Percentiles rank a stretch among this genome's conserved stretches.
Conservation (phyloP, 2,888 invertebrate species). For the Drosophila barbarae region DNA sequence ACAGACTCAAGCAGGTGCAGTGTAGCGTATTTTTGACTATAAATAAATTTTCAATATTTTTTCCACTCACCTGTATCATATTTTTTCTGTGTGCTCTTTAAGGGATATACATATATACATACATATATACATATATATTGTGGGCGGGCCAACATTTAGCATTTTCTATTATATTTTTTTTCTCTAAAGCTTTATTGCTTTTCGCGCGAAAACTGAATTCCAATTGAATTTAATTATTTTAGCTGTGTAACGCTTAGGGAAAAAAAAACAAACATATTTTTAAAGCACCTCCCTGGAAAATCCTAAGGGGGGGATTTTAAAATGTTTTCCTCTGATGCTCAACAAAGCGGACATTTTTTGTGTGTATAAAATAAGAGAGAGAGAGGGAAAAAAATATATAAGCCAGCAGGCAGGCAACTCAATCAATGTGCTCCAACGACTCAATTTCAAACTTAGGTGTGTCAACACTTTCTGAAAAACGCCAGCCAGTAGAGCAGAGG, state of each 20-base stretch:
- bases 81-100: not conserved
- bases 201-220: slow-evolving; percentile 23
- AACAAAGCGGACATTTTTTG: slow-evolving; percentile 18
- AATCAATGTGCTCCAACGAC: slow-evolving; percentile 27
- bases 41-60: slow-evolving; percentile 64
- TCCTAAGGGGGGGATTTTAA: not conserved
- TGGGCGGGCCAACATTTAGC: slow-evolving; percentile 7
- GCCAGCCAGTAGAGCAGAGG: not conserved
- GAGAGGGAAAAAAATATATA: not conserved
- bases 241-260: slow-evolving; percentile 10
- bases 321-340: slow-evolving; percentile 7
- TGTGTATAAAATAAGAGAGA: slow-evolving; percentile 17
- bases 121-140: not conserved
- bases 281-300: not conserved
- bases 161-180: slow-evolving; percentile 27
- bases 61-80: slow-evolving; percentile 11
- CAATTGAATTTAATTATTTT: slow-evolving; percentile 37
- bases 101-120: not conserved
- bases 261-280: slow-evolving; percentile 6
- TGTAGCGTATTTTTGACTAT: slow-evolving; percentile 67
- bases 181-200: not conserved
- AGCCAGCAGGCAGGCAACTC: slow-evolving; percentile 4
- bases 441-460: slow-evolving; percentile 31
- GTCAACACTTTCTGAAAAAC: slow-evolving; percentile 26
- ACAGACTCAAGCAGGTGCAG: slow-evolving; percentile 56